Evolutionary conservation across 2,797 vertebrate species (phyloP).

Genomic region (Eospalax fontanierii): DNA sequence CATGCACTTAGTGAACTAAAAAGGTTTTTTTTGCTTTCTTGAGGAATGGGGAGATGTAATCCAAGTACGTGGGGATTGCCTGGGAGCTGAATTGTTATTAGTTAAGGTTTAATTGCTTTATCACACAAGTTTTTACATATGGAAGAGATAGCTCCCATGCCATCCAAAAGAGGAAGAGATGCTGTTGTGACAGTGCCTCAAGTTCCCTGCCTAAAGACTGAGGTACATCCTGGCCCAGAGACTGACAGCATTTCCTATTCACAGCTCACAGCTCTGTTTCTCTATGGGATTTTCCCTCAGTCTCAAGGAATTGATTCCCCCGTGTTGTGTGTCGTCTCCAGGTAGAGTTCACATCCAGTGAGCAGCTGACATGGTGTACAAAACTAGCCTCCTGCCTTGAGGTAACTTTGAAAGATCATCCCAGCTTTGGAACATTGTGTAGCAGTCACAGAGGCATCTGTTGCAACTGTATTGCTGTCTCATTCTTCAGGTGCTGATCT

Average conservation of each 20-base stretch:
- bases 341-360: not conserved
- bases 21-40: not conserved
- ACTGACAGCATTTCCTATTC: not conserved
- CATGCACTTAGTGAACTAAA: slow-evolving; percentile 8
- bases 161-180: not conserved
- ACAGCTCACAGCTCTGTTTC: not conserved
- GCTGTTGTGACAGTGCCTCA: not conserved
- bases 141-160: not conserved
- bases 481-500: not conserved
- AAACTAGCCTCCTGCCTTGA: not conserved
- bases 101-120: not conserved
- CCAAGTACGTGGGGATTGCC: not conserved
- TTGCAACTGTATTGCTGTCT: not conserved
- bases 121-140: not conserved
- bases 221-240: not conserved
- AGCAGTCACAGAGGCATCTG: not conserved
- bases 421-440: not conserved
- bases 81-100: slow-evolving; percentile 18
- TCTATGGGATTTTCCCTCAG: not conserved
- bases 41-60: not conserved
- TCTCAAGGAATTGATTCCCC: not conserved
- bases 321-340: no score
- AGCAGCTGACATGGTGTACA: not conserved
- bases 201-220: not conserved
- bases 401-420: not conserved